Evolutionary conservation across 2,888 invertebrate genomes (phyloP), one percentile per base, ranked within the genome.

Genomic region (Gibbula magus): DNA sequence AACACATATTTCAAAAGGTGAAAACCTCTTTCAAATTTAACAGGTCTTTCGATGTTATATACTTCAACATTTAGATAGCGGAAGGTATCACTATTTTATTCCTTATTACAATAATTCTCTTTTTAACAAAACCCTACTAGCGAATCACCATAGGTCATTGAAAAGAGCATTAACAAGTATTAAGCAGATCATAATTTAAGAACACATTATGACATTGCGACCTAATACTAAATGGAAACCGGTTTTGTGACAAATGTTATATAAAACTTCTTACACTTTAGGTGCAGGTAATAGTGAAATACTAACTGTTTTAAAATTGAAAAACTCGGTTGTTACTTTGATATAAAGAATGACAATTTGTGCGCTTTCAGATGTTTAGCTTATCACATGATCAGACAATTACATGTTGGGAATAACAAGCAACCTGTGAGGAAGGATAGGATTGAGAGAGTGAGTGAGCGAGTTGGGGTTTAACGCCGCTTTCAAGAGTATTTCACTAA

Each of bases 191-290:
- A 32, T 35, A 32, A 32, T 66, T 32, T 20, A 66, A 66, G 66
- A 66, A 18, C 29, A 18, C 66, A 66, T 66, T 22, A 66, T 66
- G 66, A 66, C 16, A 18, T 35, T 32, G 35, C 29, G 66, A n/a
- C 66, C 20, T 22, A 66, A 66, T 35, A 66, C 66, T 32, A 66
- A 66, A 66, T 66, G 66, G 66, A 66, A 22, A 22, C 66, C 66
- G 22, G 66, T 22, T 35, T 66, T 20, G 22, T 66, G 66, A 66
- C 66, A 66, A 66, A 66, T 66, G 35, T 29, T 66, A 22, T 66
- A 32, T 35, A 32, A 16, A 66, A 66, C 66, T 29, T 32, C 29
- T 22, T 66, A 32, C 22, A 20, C 66, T 18, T 32, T 66, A 66
- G 66, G 66, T 18, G 66, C 29, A 22, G 66, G 66, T 66, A 16